Evolutionary conservation across 2,113 vertebrate genomes (phyloP), one percentile per base, ranked within the genome.

Genomic region (Pelecanoides urinatrix): DNA sequence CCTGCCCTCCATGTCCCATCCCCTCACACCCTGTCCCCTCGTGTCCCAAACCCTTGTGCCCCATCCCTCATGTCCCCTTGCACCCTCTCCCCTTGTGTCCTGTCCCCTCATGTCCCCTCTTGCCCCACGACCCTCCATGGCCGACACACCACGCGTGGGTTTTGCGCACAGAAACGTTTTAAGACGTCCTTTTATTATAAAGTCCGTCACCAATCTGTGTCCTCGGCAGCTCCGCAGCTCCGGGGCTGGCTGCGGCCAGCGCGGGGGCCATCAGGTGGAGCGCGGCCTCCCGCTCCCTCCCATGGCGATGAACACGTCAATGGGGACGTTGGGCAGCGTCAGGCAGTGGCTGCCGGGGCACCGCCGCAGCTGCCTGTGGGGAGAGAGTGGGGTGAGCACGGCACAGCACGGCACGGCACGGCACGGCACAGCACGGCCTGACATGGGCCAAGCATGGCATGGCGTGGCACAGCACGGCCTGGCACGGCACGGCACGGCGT

Each of bases 341-440:
- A 97, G 73, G 90, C 96, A 76, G 80, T 96, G 96, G 88, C 92
- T 96, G 47, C 96, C 95, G 2, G 93, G 96, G 72, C 95, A 97
- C 88, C 94, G 86, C 65, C 93, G 87, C 90, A 97, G 92, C 81
- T 92, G 91, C 72, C 97, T 97, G 93, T 17, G 38, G 50, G 26
- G 52, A 82, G 80, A 86, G 68, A 45, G 55, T 1, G 2, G 32
- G 3, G 10, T 79, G 32, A 89, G n/a, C n/a, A n/a, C n/a, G n/a
- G n/a, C n/a, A n/a, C n/a, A n/a, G n/a, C n/a, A n/a, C n/a, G n/a
- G n/a, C n/a, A n/a, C n/a, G n/a, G n/a, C n/a, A n/a, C n/a, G n/a
- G n/a, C n/a, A n/a, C n/a, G n/a, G n/a, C n/a, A n/a, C n/a, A n/a
- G n/a, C n/a, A n/a, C n/a, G n/a, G n/a, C n/a, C n/a, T n/a, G n/a